Evolutionary conservation across 2,797 vertebrate species (phyloP).

Genomic region (Otus scops): DNA sequence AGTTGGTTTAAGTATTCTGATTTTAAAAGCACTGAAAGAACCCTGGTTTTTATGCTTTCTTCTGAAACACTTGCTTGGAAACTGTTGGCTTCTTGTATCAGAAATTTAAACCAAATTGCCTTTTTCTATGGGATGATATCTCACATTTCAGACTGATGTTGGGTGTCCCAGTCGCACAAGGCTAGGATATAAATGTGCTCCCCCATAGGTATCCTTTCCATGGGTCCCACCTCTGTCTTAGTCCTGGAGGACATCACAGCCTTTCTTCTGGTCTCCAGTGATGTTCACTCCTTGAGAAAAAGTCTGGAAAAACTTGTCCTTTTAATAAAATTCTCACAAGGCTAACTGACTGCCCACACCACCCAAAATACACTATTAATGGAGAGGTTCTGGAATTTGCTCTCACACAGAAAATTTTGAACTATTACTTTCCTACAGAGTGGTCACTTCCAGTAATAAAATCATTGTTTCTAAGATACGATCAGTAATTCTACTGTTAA

Average conservation of each 20-base stretch:
- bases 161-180: neutral
- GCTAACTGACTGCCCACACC: neutral
- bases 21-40: neutral
- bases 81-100: neutral
- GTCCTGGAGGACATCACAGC: accelerated
- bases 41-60: neutral
- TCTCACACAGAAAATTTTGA: neutral
- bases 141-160: accelerated
- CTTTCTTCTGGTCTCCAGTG: neutral
- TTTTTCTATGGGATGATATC: neutral
- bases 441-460: neutral
- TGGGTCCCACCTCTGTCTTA: neutral
- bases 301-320: neutral
- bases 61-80: neutral
- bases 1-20: neutral
- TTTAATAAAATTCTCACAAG: neutral
- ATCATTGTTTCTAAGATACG: neutral
- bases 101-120: neutral
- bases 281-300: neutral
- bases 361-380: neutral
- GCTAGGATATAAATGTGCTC: neutral
- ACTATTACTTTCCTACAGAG: neutral
- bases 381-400: accelerated
- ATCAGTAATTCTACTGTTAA: neutral
- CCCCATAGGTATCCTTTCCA: accelerated